A percentile compares a stretch with the other conserved stretches of the same genome.
Conservation (phyloP, 1,140 invertebrate species). For the Euwallacea similis region DNA sequence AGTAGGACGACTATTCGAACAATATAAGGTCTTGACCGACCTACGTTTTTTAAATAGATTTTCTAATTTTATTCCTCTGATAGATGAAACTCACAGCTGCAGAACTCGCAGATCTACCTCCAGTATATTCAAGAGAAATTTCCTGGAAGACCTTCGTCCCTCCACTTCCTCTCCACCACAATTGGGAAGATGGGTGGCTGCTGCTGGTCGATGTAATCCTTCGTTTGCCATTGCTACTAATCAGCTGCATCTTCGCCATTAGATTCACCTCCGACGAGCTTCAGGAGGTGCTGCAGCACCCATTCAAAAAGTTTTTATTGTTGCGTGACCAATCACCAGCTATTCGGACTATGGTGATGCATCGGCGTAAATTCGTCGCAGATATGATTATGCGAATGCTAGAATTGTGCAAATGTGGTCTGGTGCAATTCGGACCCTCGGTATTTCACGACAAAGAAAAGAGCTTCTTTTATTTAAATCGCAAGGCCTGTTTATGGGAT, state of each 20-base stretch:
- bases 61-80: neutral
- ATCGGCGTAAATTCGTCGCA: constrained; percentile 68
- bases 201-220: constrained; percentile 72
- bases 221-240: constrained; percentile 71
- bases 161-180: constrained; percentile 64
- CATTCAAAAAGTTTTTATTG: constrained; percentile 59
- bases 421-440: constrained; percentile 72
- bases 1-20: constrained; percentile 8
- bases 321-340: constrained; percentile 60
- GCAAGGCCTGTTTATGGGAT: constrained; percentile 63
- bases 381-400: constrained; percentile 61
- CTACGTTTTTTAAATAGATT: neutral
- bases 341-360: constrained; percentile 60
- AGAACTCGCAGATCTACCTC: constrained; percentile 53
- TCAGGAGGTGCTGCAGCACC: constrained; percentile 65
- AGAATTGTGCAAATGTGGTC: constrained; percentile 66
- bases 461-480: constrained; percentile 72
- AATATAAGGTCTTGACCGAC: neutral
- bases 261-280: constrained; percentile 63
- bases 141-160: constrained; percentile 77
- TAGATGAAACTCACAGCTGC: constrained; percentile 35
- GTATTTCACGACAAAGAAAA: constrained; percentile 71
- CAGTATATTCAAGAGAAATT: constrained; percentile 59
- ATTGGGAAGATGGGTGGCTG: constrained; percentile 72
- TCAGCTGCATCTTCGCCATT: constrained; percentile 68